Conservation (phyloP, 2,113 vertebrate species). For the Cairina moschata region DNA sequence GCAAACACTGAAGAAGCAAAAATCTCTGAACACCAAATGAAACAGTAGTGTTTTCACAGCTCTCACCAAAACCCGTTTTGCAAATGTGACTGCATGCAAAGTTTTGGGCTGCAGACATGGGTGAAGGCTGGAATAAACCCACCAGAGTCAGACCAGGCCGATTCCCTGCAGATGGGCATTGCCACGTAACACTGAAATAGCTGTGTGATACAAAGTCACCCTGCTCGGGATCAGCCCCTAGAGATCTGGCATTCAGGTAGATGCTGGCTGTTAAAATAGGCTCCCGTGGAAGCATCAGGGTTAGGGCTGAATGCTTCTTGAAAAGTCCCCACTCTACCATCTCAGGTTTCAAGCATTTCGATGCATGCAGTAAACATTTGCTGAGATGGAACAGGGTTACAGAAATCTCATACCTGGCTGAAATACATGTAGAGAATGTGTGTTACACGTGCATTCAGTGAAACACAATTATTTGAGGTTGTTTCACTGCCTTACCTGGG, state of each 20-base stretch:
- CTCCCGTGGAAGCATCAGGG: not conserved
- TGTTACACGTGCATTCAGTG: not conserved
- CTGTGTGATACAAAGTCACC: not conserved
- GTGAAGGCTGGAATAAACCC: not conserved
- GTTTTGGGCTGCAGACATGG: not conserved
- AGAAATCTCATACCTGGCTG: not conserved
- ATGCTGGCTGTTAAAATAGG: not conserved
- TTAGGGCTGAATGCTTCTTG: not conserved
- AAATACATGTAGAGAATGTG: not conserved
- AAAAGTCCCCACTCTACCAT: not conserved
- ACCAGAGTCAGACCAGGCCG: not conserved
- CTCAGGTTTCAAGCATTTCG: not conserved
- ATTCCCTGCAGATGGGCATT: not conserved
- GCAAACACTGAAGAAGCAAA: not conserved
- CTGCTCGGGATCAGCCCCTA: not conserved
- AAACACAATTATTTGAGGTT: not conserved
- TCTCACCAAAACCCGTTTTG: not conserved
- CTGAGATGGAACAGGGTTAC: not conserved
- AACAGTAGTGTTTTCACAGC: not conserved
- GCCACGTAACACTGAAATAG: not conserved
- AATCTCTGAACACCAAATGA: too few species aligned
- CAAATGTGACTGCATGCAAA: not conserved
- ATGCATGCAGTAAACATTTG: not conserved
- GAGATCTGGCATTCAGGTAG: not conserved
- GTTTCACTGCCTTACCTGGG: not conserved